These are phyloP conservation scores for Clostera curtula DNA, from an alignment of 2,888 invertebrate genomes.

Conservation along the genomic window DNA sequence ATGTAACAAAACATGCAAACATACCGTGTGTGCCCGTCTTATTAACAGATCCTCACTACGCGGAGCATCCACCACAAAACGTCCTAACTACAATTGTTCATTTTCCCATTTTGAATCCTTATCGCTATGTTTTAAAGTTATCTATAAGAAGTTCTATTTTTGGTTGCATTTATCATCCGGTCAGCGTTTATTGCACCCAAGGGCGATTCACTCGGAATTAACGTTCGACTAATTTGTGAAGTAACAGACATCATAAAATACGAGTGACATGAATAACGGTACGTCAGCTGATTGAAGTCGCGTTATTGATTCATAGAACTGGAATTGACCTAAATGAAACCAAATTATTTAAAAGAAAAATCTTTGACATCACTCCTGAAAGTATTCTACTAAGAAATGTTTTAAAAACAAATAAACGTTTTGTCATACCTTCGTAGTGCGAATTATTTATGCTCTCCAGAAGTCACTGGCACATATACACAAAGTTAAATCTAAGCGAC, in stretches of 20 bases:
- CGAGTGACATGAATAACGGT: slow-evolving; percentile 37
- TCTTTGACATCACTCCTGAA: no score
- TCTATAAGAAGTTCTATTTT: slow-evolving; percentile 19
- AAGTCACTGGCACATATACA: no score
- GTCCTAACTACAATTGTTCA: slow-evolving; percentile 7
- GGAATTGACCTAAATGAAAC: slow-evolving; percentile 6
- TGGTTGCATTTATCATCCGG: slow-evolving; percentile 58
- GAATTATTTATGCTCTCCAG: no score
- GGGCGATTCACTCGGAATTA: slow-evolving; percentile 60
- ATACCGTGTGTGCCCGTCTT: slow-evolving; percentile 56
- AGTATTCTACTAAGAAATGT: no score
- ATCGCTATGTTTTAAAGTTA: slow-evolving; percentile 21
- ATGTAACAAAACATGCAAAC: slow-evolving; percentile 67
- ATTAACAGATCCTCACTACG: slow-evolving; percentile 65
- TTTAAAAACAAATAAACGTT: no score
- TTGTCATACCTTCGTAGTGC: no score
- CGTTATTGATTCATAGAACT: slow-evolving; percentile 12
- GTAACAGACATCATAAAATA: slow-evolving; percentile 57
- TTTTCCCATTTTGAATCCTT: slow-evolving; percentile 8
- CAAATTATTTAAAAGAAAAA: background rate
- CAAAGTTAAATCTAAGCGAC: no score
- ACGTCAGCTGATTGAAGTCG: slow-evolving; percentile 46
- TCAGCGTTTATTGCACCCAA: slow-evolving; percentile 68
- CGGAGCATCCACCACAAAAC: slow-evolving; percentile 3
- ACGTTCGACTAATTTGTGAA: slow-evolving; percentile 73